Evolutionary conservation across 2,113 vertebrate genomes (phyloP).

Genomic region (Chaetura pelagica): DNA sequence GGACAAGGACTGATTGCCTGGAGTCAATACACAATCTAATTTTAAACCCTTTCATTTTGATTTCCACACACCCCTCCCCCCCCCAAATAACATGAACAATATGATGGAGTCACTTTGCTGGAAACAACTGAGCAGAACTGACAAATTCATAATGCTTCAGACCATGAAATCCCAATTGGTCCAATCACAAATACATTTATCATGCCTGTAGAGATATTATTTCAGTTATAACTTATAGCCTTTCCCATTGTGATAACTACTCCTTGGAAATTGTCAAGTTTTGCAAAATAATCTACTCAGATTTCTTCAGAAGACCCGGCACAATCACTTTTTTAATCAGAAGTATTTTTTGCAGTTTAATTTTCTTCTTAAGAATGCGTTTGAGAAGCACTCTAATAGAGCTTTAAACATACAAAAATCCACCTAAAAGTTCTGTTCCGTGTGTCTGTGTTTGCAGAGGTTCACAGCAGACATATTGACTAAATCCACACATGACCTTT

Average conservation of each 20-base stretch:
- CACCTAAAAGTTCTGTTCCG: background rate
- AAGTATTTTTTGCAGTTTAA: background rate
- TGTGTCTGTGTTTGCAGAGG: background rate
- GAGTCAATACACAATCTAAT: constrained; percentile 59
- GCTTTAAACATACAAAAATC: background rate
- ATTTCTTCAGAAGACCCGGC: background rate
- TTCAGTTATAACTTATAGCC: background rate
- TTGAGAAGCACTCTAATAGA: background rate
- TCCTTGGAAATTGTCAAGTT: background rate
- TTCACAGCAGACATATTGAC: background rate
- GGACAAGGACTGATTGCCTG: constrained; percentile 46
- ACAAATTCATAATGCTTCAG: constrained; percentile 60
- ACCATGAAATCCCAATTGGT: constrained; percentile 68
- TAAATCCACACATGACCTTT: background rate
- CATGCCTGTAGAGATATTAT: constrained; percentile 19
- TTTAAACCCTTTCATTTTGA: constrained; percentile 31
- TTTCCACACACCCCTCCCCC: no score
- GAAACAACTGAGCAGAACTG: constrained; percentile 68
- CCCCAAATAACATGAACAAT: constrained; percentile 12
- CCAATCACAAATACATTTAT: constrained; percentile 54
- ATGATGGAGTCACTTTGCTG: constrained; percentile 49
- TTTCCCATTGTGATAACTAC: constrained; percentile 20
- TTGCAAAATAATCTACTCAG: no score
- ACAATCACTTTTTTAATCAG: background rate
- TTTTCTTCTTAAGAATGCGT: constrained; percentile 5